These are phyloP conservation scores for Nylanderia fulva DNA, from an alignment of 1,140 invertebrate species.

Conservation along the genomic window DNA sequence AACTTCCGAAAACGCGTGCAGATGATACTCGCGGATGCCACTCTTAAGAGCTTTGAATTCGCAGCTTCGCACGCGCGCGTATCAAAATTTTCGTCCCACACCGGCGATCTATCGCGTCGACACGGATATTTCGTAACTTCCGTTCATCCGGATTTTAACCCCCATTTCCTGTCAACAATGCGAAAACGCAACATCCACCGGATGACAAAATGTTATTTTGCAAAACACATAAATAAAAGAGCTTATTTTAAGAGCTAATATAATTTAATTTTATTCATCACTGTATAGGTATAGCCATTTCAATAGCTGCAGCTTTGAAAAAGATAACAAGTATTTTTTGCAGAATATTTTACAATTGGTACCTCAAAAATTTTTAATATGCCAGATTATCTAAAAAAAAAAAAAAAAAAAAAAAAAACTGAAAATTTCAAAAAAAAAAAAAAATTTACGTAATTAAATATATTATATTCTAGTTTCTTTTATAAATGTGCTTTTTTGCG, in stretches of 20 bases:
- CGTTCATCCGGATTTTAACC: neutral
- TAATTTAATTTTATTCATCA: neutral
- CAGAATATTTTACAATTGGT: neutral
- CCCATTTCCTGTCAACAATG: neutral
- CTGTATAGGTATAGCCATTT: neutral
- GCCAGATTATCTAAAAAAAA: neutral
- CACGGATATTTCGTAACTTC: neutral
- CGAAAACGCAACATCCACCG: neutral
- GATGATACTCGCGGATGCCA: conserved; percentile 25
- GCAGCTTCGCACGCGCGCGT: too few species aligned
- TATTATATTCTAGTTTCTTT: neutral
- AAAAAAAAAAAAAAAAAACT: neutral
- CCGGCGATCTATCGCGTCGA: neutral
- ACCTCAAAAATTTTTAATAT: neutral
- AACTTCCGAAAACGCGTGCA: conserved; percentile 66
- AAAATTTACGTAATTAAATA: neutral
- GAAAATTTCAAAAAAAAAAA: neutral
- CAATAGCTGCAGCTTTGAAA: neutral
- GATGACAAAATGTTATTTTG: neutral
- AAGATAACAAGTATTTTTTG: neutral
- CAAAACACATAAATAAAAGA: neutral
- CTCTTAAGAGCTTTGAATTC: conserved; percentile 11
- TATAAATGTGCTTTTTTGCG: neutral
- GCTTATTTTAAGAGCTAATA: neutral
- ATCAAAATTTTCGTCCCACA: neutral